Conservation (phyloP, 2,888 invertebrate species). For the Lithodes maja region DNA sequence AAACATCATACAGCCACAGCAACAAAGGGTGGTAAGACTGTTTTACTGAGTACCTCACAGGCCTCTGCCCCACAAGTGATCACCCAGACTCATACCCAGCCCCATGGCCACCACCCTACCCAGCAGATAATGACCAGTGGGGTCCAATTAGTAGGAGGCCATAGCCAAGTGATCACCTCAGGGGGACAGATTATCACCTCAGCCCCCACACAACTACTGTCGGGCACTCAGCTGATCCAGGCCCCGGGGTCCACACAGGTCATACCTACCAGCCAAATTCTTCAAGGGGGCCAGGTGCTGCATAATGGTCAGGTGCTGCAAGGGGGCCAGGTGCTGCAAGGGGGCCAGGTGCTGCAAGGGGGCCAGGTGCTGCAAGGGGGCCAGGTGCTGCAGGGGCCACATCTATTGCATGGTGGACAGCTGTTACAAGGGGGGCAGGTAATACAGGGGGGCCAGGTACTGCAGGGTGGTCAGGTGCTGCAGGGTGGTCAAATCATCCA, state of each 20-base stretch:
- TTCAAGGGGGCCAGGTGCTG: constrained; percentile 56
- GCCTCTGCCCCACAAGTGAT: constrained; percentile 51
- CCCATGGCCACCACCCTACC: neutral
- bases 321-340: constrained; percentile 64
- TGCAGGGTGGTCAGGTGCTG: constrained; percentile 64
- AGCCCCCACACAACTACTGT: constrained; percentile 57
- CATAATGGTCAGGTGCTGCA: constrained; percentile 59
- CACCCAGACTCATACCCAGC: constrained; percentile 44
- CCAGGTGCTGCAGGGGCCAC: constrained; percentile 38
- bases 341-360: constrained; percentile 53
- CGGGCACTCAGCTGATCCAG: constrained; percentile 61
- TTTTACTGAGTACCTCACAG: constrained; percentile 45
- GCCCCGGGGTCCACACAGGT: constrained; percentile 59
- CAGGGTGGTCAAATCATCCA: constrained; percentile 62
- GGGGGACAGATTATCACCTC: constrained; percentile 64
- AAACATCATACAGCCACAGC: constrained; percentile 53
- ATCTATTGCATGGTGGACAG: constrained; percentile 37
- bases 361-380: constrained; percentile 53
- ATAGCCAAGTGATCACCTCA: constrained; percentile 63
- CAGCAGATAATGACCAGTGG: constrained; percentile 55
- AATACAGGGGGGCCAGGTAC: constrained; percentile 56
- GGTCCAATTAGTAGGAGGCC: constrained; percentile 63
- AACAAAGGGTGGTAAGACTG: constrained; percentile 41
- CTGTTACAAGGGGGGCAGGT: constrained; percentile 53
- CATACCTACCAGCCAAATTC: constrained; percentile 54